These are phyloP conservation scores for Zaprionus davidi DNA, from an alignment of 1,140 invertebrate genomes.

Conservation along the genomic window DNA sequence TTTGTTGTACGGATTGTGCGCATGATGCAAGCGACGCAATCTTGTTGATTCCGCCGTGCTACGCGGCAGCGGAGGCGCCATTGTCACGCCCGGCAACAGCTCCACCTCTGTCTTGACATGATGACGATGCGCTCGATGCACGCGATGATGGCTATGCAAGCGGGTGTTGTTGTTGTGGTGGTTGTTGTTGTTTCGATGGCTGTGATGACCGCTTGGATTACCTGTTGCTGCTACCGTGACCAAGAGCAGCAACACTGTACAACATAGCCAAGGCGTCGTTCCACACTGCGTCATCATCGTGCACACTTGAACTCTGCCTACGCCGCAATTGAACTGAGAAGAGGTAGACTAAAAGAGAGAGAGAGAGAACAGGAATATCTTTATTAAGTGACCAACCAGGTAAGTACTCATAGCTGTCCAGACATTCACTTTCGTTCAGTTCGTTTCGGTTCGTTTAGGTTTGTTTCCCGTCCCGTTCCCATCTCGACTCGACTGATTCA, in stretches of 20 bases:
- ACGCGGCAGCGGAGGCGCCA: slow-evolving; percentile 34
- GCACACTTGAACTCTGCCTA: slow-evolving; percentile 21
- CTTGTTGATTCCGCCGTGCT: slow-evolving; percentile 53
- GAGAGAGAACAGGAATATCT: slow-evolving; percentile 45
- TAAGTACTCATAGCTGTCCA: slow-evolving; percentile 13
- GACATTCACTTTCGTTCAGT: slow-evolving; percentile 17
- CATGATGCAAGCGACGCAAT: slow-evolving; percentile 59
- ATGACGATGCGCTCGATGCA: slow-evolving; percentile 57
- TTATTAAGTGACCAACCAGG: slow-evolving; percentile 63
- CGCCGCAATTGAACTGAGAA: slow-evolving; percentile 48
- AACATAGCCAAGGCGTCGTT: slow-evolving; percentile 39
- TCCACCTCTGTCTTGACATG: slow-evolving; percentile 66
- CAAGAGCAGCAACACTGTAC: slow-evolving; percentile 57
- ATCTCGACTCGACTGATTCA: slow-evolving; percentile 49
- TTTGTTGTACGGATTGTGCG: slow-evolving; percentile 61
- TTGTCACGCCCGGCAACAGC: slow-evolving; percentile 60
- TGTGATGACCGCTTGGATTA: slow-evolving; percentile 38
- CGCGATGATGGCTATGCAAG: slow-evolving; percentile 46
- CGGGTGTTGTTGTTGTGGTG: slow-evolving; percentile 19
- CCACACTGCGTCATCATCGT: slow-evolving; percentile 30
- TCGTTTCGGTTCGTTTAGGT: slow-evolving; percentile 2
- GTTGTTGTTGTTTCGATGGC: slow-evolving; percentile 25
- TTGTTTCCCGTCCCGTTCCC: not conserved
- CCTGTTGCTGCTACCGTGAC: slow-evolving; percentile 48
- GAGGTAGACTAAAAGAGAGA: slow-evolving; percentile 3